These are phyloP conservation scores for Poeciliopsis infans DNA, from an alignment of 2,797 vertebrate species.

Conservation along the genomic window DNA sequence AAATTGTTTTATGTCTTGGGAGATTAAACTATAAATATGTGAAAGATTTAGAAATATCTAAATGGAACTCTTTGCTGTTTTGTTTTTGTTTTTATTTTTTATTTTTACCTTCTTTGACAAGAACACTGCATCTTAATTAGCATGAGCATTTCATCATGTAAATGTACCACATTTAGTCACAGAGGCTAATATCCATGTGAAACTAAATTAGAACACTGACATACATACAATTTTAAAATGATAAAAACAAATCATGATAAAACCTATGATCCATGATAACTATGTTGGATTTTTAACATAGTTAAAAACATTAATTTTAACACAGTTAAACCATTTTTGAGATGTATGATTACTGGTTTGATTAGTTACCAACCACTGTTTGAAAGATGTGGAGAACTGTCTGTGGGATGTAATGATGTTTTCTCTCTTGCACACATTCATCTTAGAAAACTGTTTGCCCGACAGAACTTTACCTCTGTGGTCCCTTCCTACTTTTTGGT, in stretches of 20 bases:
- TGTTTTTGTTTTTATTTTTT: background rate
- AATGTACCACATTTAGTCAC: background rate
- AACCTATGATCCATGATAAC: background rate
- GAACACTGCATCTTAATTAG: background rate
- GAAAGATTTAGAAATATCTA: background rate
- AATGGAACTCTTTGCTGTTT: background rate
- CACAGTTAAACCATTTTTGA: no score
- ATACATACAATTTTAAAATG: background rate
- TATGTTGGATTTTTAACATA: background rate
- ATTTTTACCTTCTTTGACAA: background rate
- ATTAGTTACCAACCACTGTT: background rate
- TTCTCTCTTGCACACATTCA: background rate
- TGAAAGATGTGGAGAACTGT: background rate
- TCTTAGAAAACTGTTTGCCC: background rate
- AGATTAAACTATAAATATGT: background rate
- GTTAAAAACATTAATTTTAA: background rate
- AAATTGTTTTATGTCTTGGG: background rate
- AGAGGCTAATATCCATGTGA: background rate
- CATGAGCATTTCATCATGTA: background rate
- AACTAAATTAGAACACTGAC: background rate
- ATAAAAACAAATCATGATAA: background rate
- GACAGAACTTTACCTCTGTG: background rate
- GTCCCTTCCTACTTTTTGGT: background rate
- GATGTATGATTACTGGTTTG: background rate
- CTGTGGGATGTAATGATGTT: background rate